A percentile compares a stretch with the other conserved stretches of the same genome.
Conservation (phyloP, 2,797 vertebrate genomes). For the Macropus fuliginosus region DNA sequence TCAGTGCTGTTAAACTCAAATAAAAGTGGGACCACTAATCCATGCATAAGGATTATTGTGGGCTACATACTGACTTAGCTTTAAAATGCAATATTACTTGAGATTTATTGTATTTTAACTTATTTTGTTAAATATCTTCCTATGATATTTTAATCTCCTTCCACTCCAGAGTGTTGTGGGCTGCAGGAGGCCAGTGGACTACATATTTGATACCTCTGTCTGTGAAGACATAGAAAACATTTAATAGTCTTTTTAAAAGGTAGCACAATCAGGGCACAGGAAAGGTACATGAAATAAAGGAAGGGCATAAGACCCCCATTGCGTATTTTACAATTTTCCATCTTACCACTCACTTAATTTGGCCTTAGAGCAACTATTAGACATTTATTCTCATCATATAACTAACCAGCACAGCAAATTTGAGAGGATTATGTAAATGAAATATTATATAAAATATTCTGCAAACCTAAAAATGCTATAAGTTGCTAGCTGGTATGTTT, state of each 20-base stretch:
- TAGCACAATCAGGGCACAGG: background rate
- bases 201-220: background rate
- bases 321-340: background rate
- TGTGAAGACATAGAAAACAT: background rate
- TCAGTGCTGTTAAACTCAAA: background rate
- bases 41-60: background rate
- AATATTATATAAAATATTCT: background rate
- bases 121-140: background rate
- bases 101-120: background rate
- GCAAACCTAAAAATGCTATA: background rate
- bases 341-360: background rate
- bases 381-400: background rate
- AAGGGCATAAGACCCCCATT: background rate
- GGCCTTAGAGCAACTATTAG: background rate
- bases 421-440: background rate
- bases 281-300: background rate
- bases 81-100: background rate
- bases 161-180: background rate
- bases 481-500: background rate
- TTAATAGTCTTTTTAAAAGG: background rate
- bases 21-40: background rate
- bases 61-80: background rate
- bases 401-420: background rate
- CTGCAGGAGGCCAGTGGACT: background rate
- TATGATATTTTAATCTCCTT: background rate